phyloP scores from a whole-genome alignment of 1,140 invertebrate species.

The Euschistus heros region DNA sequence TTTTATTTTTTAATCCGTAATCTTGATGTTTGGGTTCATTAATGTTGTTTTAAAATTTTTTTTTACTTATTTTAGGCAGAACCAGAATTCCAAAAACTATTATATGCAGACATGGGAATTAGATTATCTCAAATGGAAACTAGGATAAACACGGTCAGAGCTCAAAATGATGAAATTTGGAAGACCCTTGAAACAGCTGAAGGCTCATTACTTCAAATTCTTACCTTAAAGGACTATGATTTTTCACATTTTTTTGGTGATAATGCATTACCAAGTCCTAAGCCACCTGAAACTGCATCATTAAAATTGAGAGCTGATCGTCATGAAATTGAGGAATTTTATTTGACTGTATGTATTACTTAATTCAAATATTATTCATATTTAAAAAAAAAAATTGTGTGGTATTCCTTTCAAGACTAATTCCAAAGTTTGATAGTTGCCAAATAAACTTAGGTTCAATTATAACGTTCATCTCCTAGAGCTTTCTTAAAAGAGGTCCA shows the following conservation, averaged over 20 bases:
- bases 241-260: constrained; percentile 61
- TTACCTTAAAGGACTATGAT: constrained; percentile 68
- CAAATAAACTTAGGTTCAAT: too few relatives aligned
- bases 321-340: constrained; percentile 81
- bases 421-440: too few relatives aligned
- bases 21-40: too few relatives aligned
- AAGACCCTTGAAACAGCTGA: constrained; percentile 92
- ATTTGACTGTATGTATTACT: constrained; percentile 58
- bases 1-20: too few relatives aligned
- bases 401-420: too few relatives aligned
- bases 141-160: constrained; percentile 64
- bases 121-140: constrained; percentile 68
- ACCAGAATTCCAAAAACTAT: constrained; percentile 46
- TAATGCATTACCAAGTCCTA: constrained; percentile 42
- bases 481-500: too few relatives aligned
- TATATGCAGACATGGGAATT: constrained; percentile 72
- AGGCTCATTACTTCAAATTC: constrained; percentile 71
- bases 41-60: constrained; percentile 12
- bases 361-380: too few relatives aligned
- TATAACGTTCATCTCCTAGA: too few relatives aligned
- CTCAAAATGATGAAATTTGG: constrained; percentile 90
- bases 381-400: too few relatives aligned
- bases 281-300: constrained; percentile 52
- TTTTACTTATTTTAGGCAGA: constrained; percentile 37
- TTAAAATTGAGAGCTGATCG: constrained; percentile 62